Evolutionary conservation across 2,797 vertebrate species (phyloP).

Genomic region (Scolopax bukidnonensis): DNA sequence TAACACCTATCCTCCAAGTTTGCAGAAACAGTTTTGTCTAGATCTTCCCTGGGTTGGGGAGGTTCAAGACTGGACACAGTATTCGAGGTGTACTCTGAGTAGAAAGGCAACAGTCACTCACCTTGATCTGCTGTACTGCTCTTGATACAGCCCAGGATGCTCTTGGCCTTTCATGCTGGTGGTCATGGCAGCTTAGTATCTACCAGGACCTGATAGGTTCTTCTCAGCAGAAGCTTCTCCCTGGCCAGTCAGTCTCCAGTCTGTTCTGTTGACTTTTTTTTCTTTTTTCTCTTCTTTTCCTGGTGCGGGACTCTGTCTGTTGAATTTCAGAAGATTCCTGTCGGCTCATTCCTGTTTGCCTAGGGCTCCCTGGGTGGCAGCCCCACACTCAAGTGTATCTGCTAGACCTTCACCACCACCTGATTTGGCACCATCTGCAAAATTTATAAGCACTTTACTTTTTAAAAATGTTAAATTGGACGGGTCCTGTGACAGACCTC

Average conservation of each 20-base stretch:
- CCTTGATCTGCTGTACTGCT: background rate
- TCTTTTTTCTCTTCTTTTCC: background rate
- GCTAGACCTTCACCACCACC: no score
- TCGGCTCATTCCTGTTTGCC: background rate
- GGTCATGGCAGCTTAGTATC: background rate
- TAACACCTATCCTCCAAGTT: background rate
- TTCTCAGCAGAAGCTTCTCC: background rate
- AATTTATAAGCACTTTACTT: background rate
- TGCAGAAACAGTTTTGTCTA: background rate
- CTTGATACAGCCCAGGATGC: background rate
- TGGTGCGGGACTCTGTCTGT: background rate
- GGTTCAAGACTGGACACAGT: background rate
- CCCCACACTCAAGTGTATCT: background rate
- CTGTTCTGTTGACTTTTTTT: background rate
- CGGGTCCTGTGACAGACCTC: background rate
- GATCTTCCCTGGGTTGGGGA: background rate
- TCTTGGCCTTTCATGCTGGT: background rate
- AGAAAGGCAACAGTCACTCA: background rate
- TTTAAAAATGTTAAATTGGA: background rate
- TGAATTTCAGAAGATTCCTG: background rate
- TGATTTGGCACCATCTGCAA: background rate
- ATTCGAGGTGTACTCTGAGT: background rate
- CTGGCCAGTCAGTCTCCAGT: background rate
- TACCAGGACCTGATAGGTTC: background rate
- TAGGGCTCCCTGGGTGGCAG: background rate